Percentiles rank a stretch among this genome's conserved stretches.
Conservation (phyloP, 1,140 invertebrate species). For the Nasonia longicornis region DNA sequence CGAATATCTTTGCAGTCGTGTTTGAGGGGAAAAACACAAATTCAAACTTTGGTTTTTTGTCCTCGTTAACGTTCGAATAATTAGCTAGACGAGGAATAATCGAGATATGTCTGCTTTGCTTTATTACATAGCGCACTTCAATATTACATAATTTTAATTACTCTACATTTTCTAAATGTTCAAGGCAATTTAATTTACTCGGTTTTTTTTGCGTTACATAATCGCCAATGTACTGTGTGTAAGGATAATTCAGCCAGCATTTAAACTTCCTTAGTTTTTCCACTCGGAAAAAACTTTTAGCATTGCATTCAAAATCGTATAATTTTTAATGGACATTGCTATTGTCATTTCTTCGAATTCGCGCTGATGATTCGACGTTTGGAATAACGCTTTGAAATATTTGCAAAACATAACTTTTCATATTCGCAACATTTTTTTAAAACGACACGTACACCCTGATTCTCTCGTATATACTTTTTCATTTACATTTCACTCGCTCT, state of each 20-base stretch:
- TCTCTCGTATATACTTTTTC: constrained; percentile 14
- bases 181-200: constrained; percentile 11
- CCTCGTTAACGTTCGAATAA: not conserved
- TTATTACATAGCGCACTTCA: not conserved
- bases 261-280: constrained; percentile 7
- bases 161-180: not conserved
- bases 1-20: not conserved
- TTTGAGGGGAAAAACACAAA: not conserved
- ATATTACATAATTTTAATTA: not conserved
- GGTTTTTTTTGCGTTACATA: not conserved
- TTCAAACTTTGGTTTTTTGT: not conserved
- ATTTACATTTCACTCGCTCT: constrained; percentile 16
- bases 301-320: not conserved
- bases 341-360: not conserved
- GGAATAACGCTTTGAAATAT: not conserved
- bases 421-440: not conserved
- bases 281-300: not conserved
- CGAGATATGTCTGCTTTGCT: not conserved
- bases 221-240: not conserved
- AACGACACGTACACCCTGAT: not conserved
- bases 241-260: not conserved
- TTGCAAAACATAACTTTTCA: not conserved
- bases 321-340: not conserved
- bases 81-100: not conserved
- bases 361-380: not conserved